A percentile compares a stretch with the other conserved stretches of the same genome.
Evolutionary conservation across 2,113 vertebrate genomes (phyloP).

Genomic region (cattle (Bos taurus)): ARS-UCD2.0 NC_037352.1:38845501-38846000

Average conservation of each 20-base stretch:
- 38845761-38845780: fast-evolving
- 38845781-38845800: neutral
- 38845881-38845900: neutral
- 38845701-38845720: neutral
- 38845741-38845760: neutral
- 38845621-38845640: neutral
- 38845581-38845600: neutral
- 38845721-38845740: neutral
- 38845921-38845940: neutral
- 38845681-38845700: neutral
- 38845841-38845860: neutral
- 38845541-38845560: neutral
- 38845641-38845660: neutral
- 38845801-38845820: neutral
- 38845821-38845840: neutral
- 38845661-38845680: neutral
- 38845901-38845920: neutral
- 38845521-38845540: neutral
- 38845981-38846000: neutral
- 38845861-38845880: neutral
- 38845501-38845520: too few relatives aligned
- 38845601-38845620: neutral
- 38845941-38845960: too few relatives aligned
- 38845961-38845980: neutral
- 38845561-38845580: too few relatives aligned